Evolutionary conservation across 2,113 vertebrate genomes (phyloP).

Genomic region (Apaloderma vittatum): DNA sequence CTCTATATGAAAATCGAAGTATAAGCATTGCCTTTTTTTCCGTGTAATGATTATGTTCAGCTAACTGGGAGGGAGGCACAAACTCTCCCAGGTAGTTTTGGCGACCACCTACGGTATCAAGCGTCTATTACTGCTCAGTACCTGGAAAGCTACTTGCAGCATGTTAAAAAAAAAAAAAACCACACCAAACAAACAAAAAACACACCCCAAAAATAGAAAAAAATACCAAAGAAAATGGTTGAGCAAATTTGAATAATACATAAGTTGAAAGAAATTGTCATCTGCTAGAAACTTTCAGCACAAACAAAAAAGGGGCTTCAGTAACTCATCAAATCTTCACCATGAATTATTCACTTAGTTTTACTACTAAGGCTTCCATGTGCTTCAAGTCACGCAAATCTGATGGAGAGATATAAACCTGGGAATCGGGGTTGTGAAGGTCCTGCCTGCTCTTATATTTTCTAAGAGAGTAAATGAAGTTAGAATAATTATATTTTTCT

Average conservation of each 20-base stretch:
- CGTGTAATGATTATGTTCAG: not conserved
- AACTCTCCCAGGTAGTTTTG: not conserved
- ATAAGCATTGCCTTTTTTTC: not conserved
- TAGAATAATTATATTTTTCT: constrained; percentile 64
- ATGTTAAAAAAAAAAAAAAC: not conserved
- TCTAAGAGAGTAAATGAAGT: constrained; percentile 49
- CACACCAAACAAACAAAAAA: too few species aligned
- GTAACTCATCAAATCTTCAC: constrained; percentile 27
- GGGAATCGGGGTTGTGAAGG: constrained; percentile 40
- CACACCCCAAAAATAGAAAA: not conserved
- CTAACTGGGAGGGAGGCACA: not conserved
- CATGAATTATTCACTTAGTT: constrained; percentile 65
- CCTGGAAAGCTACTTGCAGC: not conserved
- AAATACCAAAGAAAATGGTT: not conserved
- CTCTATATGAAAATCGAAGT: not conserved
- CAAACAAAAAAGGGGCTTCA: constrained; percentile 16
- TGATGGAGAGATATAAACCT: constrained; percentile 49
- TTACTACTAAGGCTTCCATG: constrained; percentile 40
- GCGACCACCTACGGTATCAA: not conserved
- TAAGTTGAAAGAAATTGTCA: constrained; percentile 37
- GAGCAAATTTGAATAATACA: constrained; percentile 6
- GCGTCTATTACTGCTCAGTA: not conserved
- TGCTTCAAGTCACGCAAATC: constrained; percentile 25
- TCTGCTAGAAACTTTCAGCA: not conserved
- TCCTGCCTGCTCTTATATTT: constrained; percentile 26